Conservation (phyloP, 2,888 invertebrate species). For the Synergus laeviventris region DNA sequence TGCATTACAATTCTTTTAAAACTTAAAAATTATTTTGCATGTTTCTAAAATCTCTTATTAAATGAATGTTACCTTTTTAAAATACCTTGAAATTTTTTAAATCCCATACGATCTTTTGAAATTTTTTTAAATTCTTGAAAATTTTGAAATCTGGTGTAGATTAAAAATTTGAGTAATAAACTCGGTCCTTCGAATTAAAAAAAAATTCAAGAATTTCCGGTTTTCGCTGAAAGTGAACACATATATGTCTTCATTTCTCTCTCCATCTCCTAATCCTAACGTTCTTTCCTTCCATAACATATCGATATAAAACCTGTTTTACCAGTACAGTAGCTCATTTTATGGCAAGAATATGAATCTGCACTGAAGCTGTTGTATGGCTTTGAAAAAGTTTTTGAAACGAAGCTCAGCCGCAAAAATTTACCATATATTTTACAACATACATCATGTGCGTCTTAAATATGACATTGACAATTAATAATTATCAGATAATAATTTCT, state of each 20-base stretch:
- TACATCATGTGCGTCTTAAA: background rate
- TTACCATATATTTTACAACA: background rate
- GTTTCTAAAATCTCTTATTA: no score
- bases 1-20: no score
- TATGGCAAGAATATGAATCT: conserved; percentile 8
- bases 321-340: conserved; percentile 34
- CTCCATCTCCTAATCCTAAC: background rate
- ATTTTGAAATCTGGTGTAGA: no score
- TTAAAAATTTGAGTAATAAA: no score
- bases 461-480: background rate
- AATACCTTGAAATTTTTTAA: no score
- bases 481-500: background rate
- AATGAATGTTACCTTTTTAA: no score
- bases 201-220: no score
- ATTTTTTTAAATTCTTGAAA: no score
- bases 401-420: background rate
- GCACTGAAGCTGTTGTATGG: conserved; percentile 19
- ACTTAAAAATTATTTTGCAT: no score
- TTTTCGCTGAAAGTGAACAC: background rate
- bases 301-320: conserved; percentile 23
- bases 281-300: background rate
- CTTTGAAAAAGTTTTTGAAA: conserved; percentile 24
- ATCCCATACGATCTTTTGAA: no score
- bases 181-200: no score
- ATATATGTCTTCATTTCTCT: background rate